Evolutionary conservation across 2,888 invertebrate species (phyloP), one percentile per base, ranked within the genome.

Genomic region (Cerastis leucographa): DNA sequence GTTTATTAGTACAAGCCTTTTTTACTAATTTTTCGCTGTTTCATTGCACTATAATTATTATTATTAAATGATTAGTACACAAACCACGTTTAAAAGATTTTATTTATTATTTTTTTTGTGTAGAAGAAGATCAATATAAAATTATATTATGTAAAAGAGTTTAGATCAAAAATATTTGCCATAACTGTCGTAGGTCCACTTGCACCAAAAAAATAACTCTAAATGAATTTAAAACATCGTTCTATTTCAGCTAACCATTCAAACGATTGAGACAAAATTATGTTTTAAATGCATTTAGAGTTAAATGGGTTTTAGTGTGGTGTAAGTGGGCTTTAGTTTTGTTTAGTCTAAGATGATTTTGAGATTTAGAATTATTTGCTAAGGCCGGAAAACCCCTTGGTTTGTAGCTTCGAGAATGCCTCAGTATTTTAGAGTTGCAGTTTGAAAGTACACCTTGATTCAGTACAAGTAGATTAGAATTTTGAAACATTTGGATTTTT

Each of bases 351-450:
- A 84, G 74, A 76, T 71, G 35, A 82, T 84, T 83, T 84, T 88
- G 86, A 87, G 67, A 74, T 76, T 83, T 69, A 72, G 66, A 80
- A 87, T 88, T 84, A 83, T 76, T 88, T 85, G 79, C 85, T 76
- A 86, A 93, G 95, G 95, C 95, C 95, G 94, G 89, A 83, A 92
- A 89, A 86, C 94, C 95, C 95, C 95, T 90, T 89, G 85, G 87
- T 89, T 90, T 87, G 89, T 95, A 94, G 94, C 76, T 84, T 81
- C 76, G 70, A 76, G 76, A 76, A 73, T 56, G 71, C 84, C 84
- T 85, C 87, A 90, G 88, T 91, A 90, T 91, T 90, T 89, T 88
- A 80, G 46, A 73, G 72, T 85, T 76, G 68, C 76, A 76, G 40
- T 65, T 78, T 67, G 40, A 72, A 73, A 77, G 72, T 66, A 82